Conservation (phyloP, 2,888 invertebrate genomes). For the Rotaria magnacalcarata region DNA sequence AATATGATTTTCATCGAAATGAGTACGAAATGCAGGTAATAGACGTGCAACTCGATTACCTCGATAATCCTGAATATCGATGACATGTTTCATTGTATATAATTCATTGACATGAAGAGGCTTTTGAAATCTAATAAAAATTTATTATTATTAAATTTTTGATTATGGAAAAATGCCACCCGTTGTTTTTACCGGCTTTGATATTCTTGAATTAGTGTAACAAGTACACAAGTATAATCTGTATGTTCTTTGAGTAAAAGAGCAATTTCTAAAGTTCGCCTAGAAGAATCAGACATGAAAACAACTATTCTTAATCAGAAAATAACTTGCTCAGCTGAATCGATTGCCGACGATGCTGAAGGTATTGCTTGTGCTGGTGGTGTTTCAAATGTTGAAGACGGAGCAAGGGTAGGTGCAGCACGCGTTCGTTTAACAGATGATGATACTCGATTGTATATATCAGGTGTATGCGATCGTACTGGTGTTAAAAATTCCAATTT, state of each 20-base stretch:
- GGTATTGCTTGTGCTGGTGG: neutral
- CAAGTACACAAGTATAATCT: constrained; percentile 10
- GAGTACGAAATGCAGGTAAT: neutral
- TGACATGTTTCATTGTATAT: constrained; percentile 27
- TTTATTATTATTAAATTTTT: too few species aligned
- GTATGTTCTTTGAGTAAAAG: neutral
- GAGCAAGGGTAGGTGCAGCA: neutral
- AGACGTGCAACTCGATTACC: constrained; percentile 21
- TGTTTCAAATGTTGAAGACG: neutral
- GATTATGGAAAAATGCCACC: too few species aligned
- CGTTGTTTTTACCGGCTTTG: neutral
- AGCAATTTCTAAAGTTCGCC: neutral
- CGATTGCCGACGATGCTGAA: neutral
- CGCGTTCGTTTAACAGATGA: neutral
- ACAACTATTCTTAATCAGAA: neutral
- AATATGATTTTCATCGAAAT: neutral
- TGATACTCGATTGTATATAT: neutral
- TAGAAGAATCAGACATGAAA: neutral
- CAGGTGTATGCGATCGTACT: neutral
- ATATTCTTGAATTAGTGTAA: constrained; percentile 35
- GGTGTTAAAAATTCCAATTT: neutral
- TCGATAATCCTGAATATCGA: constrained; percentile 32
- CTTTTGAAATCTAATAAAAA: constrained; percentile 24
- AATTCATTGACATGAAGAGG: constrained; percentile 17
- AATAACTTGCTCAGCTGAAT: neutral